Percentiles rank a stretch among this genome's conserved stretches.
Evolutionary conservation across 2,888 invertebrate species (phyloP).

Genomic region (Melitaea athalia): DNA sequence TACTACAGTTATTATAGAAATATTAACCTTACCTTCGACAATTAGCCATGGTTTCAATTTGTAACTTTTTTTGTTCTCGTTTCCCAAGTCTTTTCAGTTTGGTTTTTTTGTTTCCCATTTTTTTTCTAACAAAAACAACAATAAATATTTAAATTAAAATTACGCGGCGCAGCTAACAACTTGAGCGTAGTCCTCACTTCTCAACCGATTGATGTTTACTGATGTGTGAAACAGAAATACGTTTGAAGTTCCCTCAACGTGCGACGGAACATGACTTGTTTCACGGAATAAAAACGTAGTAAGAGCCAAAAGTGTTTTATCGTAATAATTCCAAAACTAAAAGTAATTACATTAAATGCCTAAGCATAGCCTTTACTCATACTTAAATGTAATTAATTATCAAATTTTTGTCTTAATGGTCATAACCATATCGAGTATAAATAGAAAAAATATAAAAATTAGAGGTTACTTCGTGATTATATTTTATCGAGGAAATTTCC

Average conservation of each 20-base stretch:
- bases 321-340: no score
- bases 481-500: no score
- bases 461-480: no score
- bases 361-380: no score
- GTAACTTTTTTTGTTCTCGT: constrained; percentile 3
- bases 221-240: constrained; percentile 6
- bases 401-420: no score
- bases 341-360: no score
- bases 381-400: no score
- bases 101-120: background rate
- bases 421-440: no score
- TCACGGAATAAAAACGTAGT: constrained; percentile 2
- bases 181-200: background rate
- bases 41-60: constrained; percentile 6
- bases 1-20: no score
- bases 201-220: background rate
- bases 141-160: constrained; percentile 1
- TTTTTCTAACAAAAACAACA: background rate
- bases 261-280: constrained; percentile 7
- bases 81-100: constrained; percentile 4
- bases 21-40: no score
- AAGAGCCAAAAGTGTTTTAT: no score
- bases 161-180: constrained; percentile 2
- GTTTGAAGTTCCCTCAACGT: constrained; percentile 4
- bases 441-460: no score